Evolutionary conservation across 2,888 invertebrate species (phyloP).

Genomic region (Hydriomena furcata): DNA sequence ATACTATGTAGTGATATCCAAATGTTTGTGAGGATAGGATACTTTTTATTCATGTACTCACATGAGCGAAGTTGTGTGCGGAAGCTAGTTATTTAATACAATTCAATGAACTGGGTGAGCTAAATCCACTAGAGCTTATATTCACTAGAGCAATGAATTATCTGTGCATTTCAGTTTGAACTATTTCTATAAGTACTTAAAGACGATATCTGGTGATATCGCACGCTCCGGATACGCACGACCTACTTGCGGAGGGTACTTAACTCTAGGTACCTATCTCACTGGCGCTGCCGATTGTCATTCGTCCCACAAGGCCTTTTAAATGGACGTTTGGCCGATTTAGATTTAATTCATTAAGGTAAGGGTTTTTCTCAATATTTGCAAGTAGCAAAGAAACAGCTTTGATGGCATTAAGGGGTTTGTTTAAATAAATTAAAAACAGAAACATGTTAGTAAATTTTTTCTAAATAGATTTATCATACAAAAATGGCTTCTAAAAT

Average conservation of each 20-base stretch:
- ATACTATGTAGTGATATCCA: too few relatives aligned
- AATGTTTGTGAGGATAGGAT: too few relatives aligned
- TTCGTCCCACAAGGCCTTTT: slow-evolving; percentile 44
- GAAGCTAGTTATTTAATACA: background rate
- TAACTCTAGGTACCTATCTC: slow-evolving; percentile 31
- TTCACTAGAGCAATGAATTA: background rate
- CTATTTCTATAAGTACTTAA: slow-evolving; percentile 7
- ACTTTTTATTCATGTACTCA: too few relatives aligned
- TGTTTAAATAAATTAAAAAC: too few relatives aligned
- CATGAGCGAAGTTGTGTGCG: too few relatives aligned
- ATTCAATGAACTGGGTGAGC: background rate
- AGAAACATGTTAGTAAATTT: too few relatives aligned
- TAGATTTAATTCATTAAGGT: slow-evolving; percentile 29
- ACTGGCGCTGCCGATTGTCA: slow-evolving; percentile 38
- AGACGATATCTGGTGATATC: slow-evolving; percentile 40
- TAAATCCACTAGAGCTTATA: background rate
- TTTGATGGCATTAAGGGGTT: too few relatives aligned
- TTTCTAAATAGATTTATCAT: too few relatives aligned
- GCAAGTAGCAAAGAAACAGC: too few relatives aligned
- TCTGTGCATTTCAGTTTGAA: background rate
- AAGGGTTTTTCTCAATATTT: too few relatives aligned
- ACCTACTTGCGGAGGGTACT: slow-evolving; percentile 56
- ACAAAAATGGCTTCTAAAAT: too few relatives aligned
- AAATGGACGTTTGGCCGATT: slow-evolving; percentile 51
- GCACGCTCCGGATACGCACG: slow-evolving; percentile 69